phyloP scores from a whole-genome alignment of 1,140 invertebrate genomes.

The Hypothenemus hampei region DNA sequence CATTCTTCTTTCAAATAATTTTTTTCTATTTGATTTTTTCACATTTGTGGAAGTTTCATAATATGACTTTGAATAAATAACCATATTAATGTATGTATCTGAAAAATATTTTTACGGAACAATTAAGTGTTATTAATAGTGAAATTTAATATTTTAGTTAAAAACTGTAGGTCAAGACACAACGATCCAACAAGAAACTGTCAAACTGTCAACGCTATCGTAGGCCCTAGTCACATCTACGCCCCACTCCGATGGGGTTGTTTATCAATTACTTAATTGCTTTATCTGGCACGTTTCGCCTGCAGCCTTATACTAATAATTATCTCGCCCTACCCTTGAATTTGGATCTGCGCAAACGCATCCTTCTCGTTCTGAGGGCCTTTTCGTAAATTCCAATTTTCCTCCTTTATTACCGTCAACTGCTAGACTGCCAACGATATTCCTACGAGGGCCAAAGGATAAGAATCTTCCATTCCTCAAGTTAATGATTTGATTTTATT shows the following conservation, averaged over 20 bases:
- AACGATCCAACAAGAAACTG: no score
- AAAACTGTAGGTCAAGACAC: no score
- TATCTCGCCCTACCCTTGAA: slow-evolving; percentile 27
- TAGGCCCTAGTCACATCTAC: slow-evolving; percentile 14
- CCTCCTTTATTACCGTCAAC: slow-evolving; percentile 3
- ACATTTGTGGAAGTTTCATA: no score
- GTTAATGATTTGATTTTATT: no score
- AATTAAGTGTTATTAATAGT: no score
- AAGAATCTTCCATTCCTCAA: no score
- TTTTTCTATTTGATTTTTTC: no score
- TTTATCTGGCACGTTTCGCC: slow-evolving; percentile 38
- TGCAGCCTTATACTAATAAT: slow-evolving; percentile 35
- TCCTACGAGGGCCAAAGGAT: neutral
- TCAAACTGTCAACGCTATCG: slow-evolving; percentile 1
- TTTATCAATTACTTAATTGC: slow-evolving; percentile 41
- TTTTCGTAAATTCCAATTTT: slow-evolving; percentile 11
- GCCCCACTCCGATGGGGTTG: slow-evolving; percentile 30
- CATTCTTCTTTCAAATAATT: no score
- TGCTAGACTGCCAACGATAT: neutral
- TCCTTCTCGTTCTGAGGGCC: neutral
- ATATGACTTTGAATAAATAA: no score
- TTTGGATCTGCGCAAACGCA: slow-evolving; percentile 9
- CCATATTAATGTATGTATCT: no score
- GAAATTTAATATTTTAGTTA: no score
- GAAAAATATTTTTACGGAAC: no score